A percentile compares a stretch with the other conserved stretches of the same genome.
Evolutionary conservation across 2,113 vertebrate genomes (phyloP).

Genomic region (Sinocyclocheilus grahami): DNA sequence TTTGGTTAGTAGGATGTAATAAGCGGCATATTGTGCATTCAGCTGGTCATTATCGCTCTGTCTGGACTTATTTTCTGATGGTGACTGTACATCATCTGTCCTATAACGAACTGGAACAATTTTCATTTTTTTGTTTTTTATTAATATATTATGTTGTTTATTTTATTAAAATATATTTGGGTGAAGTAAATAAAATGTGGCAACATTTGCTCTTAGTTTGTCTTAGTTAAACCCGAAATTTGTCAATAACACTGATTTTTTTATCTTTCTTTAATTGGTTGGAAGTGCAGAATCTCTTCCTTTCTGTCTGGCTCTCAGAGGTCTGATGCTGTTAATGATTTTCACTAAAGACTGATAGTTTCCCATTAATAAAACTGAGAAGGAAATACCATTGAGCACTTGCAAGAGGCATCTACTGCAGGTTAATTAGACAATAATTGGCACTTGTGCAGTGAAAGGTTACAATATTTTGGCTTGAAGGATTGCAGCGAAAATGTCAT

Average conservation of each 20-base stretch:
- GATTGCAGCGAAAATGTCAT: slow-evolving; percentile 68
- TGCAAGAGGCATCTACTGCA: slow-evolving; percentile 25
- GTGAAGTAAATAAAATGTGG: neutral
- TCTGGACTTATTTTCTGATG: neutral
- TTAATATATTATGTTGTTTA: neutral
- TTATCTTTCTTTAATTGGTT: neutral
- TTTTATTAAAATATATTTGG: neutral
- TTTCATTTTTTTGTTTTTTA: neutral
- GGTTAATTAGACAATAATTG: slow-evolving; percentile 69
- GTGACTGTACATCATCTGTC: neutral
- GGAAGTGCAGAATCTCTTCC: neutral
- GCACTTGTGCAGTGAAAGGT: slow-evolving; percentile 66
- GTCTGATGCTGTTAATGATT: slow-evolving; percentile 8
- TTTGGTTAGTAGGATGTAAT: neutral
- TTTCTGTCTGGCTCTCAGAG: neutral
- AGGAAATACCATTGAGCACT: slow-evolving; percentile 46
- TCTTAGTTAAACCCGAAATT: neutral
- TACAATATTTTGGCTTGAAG: slow-evolving; percentile 61
- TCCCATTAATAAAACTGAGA: slow-evolving; percentile 43
- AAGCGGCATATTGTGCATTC: neutral
- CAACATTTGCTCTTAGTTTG: neutral
- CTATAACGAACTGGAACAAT: neutral
- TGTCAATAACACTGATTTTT: neutral
- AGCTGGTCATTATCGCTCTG: neutral
- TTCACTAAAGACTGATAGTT: slow-evolving; percentile 29